A percentile compares a stretch with the other conserved stretches of the same genome.
Evolutionary conservation across 1,140 invertebrate genomes (phyloP).

Genomic region (Pseudomyrmex cubaensis): DNA sequence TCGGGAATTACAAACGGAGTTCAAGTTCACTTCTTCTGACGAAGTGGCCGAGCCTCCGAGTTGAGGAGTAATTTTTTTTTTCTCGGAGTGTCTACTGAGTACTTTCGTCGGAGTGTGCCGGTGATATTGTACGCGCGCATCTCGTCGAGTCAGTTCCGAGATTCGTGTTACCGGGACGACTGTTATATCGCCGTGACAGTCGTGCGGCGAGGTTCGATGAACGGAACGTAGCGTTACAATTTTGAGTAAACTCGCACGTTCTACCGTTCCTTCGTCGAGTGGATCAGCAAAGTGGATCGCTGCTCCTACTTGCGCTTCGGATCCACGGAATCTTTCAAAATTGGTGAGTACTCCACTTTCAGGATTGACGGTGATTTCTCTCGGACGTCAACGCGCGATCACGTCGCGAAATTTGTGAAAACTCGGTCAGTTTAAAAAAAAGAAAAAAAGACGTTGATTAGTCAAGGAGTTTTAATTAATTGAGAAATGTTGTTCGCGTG

Average conservation of each 20-base stretch:
- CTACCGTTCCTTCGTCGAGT: slow-evolving; percentile 55
- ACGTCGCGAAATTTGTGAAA: neutral
- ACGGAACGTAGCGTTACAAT: slow-evolving; percentile 49
- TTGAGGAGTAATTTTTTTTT: neutral
- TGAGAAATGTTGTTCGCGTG: too few relatives aligned
- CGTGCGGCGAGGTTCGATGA: slow-evolving; percentile 62
- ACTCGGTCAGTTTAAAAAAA: neutral
- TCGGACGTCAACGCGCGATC: neutral
- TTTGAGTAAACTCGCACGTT: slow-evolving; percentile 2
- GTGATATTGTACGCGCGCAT: neutral
- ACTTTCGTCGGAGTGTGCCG: slow-evolving; percentile 19
- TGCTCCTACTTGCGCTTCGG: slow-evolving; percentile 69
- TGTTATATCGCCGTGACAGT: slow-evolving; percentile 45
- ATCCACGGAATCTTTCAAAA: slow-evolving; percentile 79
- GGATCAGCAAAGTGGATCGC: slow-evolving; percentile 79
- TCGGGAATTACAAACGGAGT: slow-evolving; percentile 35
- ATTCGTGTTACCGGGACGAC: slow-evolving; percentile 52
- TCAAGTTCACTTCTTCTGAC: too few relatives aligned
- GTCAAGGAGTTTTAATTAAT: too few relatives aligned
- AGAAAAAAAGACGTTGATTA: neutral
- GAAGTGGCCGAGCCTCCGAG: neutral
- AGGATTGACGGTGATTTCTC: neutral
- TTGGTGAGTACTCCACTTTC: slow-evolving; percentile 79
- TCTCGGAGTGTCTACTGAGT: neutral
- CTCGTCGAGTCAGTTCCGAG: neutral